Base-by-base conservation (phyloP, 2,888 invertebrate species). In the Syrphus vitripennis region DNA sequence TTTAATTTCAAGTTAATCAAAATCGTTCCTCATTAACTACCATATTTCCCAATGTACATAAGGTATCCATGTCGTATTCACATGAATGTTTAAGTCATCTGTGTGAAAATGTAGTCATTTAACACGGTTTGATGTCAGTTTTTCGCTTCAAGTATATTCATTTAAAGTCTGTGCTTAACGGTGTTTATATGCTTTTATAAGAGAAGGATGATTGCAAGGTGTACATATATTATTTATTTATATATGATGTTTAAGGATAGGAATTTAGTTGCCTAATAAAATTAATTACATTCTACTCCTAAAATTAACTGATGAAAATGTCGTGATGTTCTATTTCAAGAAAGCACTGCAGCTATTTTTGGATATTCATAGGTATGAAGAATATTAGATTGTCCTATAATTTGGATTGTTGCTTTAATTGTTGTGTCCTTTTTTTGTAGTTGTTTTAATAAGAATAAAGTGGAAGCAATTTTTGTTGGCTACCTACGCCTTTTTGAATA, bases 281-380 rank as follows among this genome's bases (percentile, higher is more conserved):
- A 65, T 59, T 50, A 67, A 72, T 71, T 59, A 61, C 67, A 71
- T 19, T 42, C 31, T 10, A 67, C 34, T 50, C 75, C 75, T 65
- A 50, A 75, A 79, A 69, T 79, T 70, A 50, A 16, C 59, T 48
- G 57, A 24, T 48, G 57, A 24, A 63, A 53, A 34, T 40, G 16
- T 3, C 21, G 7, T 24, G n/a, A 4, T n/a, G 40, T 26, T 4
- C 26, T 16, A 45, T 34, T 61, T 31, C 63, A n/a, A 37, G 16
- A 34, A 55, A 21, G 16, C 6, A 70, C 53, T 53, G 14, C 16
- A 45, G 48, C n/a, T 29, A 53, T 65, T 48, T 48, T 40, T 24
- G 24, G 14, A 37, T 19, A n/a, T 21, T 21, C 14, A 59, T 9
- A 37, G n/a, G n/a, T n/a, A 37, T 7, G 24, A 61, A 37, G 14